Evolutionary conservation across 1,140 invertebrate genomes (phyloP), one percentile per base, ranked within the genome.

Genomic region (Protaetia brevitarsis): DNA sequence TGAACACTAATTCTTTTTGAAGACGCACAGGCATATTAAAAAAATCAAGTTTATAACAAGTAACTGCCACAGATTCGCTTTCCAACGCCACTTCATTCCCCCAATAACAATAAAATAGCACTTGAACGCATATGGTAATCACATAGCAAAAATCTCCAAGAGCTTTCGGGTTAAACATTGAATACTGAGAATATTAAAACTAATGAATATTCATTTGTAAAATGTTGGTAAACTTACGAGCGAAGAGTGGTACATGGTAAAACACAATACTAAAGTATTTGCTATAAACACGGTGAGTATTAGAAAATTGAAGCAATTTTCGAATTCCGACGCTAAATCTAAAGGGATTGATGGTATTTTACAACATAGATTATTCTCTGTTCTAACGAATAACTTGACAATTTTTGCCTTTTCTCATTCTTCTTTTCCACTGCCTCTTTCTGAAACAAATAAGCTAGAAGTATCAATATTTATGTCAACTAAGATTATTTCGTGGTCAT

Each of bases 1-100:
- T 66, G n/a, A 66, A 13, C n/a, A 66, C 8, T 23, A 66, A 11
- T 0, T 21, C 27, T 29, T 60, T 60, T 16, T 66, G 65, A 31
- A 66, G 61, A 7, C 23, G 0, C 2, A 45, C 6, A 34, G 59
- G 21, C 5, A 58, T 13, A 10, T 27, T 58, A 45, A 45, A 16
- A 27, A 66, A 61, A 45, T 66, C 31, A 11, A 45, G n/a, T 30
- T 66, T 36, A 28, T 66, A 66, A 29, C 65, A 66, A 27, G 57
- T 21, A 6, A 36, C 3, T 16, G 34, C n/a, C 11, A 66, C 19
- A 0, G 34, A 41, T 66, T 66, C 31, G 37, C 65, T 66, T 45
- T 60, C 57, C 6, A 66, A 36, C 0, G 58, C 16, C 2, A 66
- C 21, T 30, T 66, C 65, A 21, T 66, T 66, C 5, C 65, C 65